A percentile compares a stretch with the other conserved stretches of the same genome.
phyloP scores from a whole-genome alignment of 2,888 invertebrate genomes.

The Brachyptera putata region DNA sequence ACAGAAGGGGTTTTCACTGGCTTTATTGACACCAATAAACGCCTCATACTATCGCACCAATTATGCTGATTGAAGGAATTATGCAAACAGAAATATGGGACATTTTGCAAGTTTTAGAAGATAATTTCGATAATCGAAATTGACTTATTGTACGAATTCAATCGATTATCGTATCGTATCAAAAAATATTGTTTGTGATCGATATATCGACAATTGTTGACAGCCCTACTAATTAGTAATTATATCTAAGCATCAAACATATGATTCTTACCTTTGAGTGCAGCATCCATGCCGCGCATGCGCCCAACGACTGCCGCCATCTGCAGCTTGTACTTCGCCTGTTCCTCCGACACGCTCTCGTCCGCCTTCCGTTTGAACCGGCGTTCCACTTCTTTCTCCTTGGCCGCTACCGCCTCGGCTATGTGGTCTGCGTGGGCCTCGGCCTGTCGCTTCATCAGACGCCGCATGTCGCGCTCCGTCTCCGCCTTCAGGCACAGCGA shows the following conservation, averaged over 20 bases:
- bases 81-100: too few relatives aligned
- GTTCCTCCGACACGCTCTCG: constrained; percentile 64
- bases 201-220: too few relatives aligned
- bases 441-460: constrained; percentile 76
- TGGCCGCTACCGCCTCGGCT: constrained; percentile 58
- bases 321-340: constrained; percentile 63
- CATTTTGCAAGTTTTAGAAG: too few relatives aligned
- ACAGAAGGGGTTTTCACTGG: too few relatives aligned
- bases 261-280: constrained; percentile 59
- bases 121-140: too few relatives aligned
- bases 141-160: too few relatives aligned
- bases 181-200: too few relatives aligned
- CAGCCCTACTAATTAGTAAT: too few relatives aligned
- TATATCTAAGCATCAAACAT: neutral
- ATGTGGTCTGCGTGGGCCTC: constrained; percentile 82
- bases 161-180: too few relatives aligned
- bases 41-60: too few relatives aligned
- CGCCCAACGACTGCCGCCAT: constrained; percentile 69
- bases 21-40: too few relatives aligned
- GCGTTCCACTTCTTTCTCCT: constrained; percentile 55
- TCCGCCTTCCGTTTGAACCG: constrained; percentile 55
- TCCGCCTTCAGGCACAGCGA: constrained; percentile 60
- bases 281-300: constrained; percentile 70
- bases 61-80: too few relatives aligned
- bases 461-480: constrained; percentile 66